Conservation (phyloP, 2,888 invertebrate genomes). For the Pammene aurita region DNA sequence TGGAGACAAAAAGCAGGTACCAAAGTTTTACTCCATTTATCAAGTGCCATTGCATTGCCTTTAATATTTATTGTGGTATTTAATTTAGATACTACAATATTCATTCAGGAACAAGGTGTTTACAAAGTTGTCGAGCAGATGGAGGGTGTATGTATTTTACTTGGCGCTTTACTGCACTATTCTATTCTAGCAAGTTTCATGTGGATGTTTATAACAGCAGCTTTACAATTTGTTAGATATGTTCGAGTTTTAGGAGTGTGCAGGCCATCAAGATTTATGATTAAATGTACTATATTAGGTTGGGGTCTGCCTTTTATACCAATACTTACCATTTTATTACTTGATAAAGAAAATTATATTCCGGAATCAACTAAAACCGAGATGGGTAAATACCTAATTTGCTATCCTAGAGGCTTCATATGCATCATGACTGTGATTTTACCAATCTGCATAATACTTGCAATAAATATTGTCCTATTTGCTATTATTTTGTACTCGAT, state of each 20-base stretch:
- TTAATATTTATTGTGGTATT: constrained; percentile 75
- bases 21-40: constrained; percentile 86
- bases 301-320: constrained; percentile 86
- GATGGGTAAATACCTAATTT: constrained; percentile 61
- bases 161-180: constrained; percentile 86
- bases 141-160: constrained; percentile 76
- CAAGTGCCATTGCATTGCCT: constrained; percentile 84
- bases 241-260: constrained; percentile 85
- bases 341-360: constrained; percentile 77
- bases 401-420: constrained; percentile 81
- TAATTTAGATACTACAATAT: constrained; percentile 64
- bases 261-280: constrained; percentile 83
- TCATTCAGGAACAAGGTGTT: constrained; percentile 54
- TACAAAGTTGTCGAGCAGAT: constrained; percentile 54
- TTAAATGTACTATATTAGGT: constrained; percentile 84
- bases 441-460: constrained; percentile 79
- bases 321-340: constrained; percentile 71
- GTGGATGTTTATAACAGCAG: constrained; percentile 89
- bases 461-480: constrained; percentile 81
- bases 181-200: constrained; percentile 86
- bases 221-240: constrained; percentile 86
- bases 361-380: constrained; percentile 52
- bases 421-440: constrained; percentile 78
- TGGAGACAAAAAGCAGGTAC: constrained; percentile 86
- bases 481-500: constrained; percentile 81